Conservation (phyloP, 2,888 invertebrate species). For the Cataglyphis rosenhaueri region DNA sequence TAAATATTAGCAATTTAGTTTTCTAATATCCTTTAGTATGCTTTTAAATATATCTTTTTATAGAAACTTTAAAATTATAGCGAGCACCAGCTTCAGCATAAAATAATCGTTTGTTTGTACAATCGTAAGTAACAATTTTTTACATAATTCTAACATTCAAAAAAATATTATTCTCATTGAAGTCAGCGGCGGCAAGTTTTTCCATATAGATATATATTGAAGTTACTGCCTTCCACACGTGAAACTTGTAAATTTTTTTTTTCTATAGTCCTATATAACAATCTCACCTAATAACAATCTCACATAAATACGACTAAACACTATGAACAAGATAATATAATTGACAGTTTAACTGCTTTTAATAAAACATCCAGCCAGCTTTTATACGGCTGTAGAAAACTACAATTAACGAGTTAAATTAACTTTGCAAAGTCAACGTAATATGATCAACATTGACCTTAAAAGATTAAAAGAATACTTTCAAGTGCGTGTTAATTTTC, state of each 20-base stretch:
- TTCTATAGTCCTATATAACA: neutral
- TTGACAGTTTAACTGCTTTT: neutral
- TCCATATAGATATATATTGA: neutral
- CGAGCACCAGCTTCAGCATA: neutral
- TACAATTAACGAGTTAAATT: constrained; percentile 3
- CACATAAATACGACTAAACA: neutral
- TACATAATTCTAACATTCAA: neutral
- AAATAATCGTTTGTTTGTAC: neutral
- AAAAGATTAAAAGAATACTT: neutral
- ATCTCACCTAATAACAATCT: neutral
- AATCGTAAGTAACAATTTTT: neutral
- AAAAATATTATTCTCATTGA: neutral
- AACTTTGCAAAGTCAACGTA: neutral
- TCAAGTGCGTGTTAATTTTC: neutral
- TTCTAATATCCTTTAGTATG: neutral
- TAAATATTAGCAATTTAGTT: neutral
- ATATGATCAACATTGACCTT: neutral
- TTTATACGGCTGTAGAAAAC: neutral
- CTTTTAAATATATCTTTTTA: neutral
- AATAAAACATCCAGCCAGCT: neutral
- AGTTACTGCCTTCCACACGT: neutral
- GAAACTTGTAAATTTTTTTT: neutral
- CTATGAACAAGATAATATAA: neutral
- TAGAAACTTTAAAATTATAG: neutral
- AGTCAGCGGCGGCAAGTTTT: neutral